A percentile compares a stretch with the other conserved stretches of the same genome.
phyloP scores from a whole-genome alignment of 2,888 invertebrate species.

The Torymus aiolomorphi region DNA sequence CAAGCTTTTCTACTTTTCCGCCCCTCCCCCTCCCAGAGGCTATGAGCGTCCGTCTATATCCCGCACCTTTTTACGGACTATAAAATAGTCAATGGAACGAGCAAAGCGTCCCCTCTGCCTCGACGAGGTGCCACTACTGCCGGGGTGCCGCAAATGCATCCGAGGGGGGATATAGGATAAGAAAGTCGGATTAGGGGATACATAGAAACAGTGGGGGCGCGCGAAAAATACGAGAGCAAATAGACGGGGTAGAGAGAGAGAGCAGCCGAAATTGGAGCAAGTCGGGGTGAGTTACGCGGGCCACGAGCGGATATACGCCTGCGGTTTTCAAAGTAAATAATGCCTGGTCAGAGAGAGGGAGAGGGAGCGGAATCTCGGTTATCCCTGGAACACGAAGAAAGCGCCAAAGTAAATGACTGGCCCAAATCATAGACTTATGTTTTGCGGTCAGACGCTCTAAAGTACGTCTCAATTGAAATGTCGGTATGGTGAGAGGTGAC shows the following conservation, averaged over 20 bases:
- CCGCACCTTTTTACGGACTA: conserved; percentile 68
- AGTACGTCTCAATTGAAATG: conserved; percentile 41
- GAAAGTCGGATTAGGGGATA: conserved; percentile 20
- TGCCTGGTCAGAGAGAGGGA: neutral
- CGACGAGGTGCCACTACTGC: neutral
- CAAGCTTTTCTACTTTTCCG: conserved; percentile 38
- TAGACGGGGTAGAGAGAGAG: conserved; percentile 50
- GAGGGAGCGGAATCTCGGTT: conserved; percentile 14
- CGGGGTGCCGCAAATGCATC: conserved; percentile 17
- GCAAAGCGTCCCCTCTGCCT: neutral
- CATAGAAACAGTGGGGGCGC: conserved; percentile 45
- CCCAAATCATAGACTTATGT: conserved; percentile 42
- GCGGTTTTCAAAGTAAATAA: conserved; percentile 45
- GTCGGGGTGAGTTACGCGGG: conserved; percentile 8
- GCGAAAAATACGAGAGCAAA: conserved; percentile 31
- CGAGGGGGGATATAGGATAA: conserved; percentile 25
- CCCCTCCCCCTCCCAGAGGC: neutral
- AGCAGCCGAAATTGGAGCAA: conserved; percentile 36
- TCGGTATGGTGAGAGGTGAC: neutral
- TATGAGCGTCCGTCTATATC: neutral
- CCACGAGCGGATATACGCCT: neutral
- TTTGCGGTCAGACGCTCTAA: conserved; percentile 48
- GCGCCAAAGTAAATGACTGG: neutral
- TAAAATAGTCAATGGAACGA: conserved; percentile 63
- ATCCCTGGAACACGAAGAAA: conserved; percentile 5